Base-by-base conservation (phyloP, 2,797 vertebrate species). In the Gobio occitaniae region DNA sequence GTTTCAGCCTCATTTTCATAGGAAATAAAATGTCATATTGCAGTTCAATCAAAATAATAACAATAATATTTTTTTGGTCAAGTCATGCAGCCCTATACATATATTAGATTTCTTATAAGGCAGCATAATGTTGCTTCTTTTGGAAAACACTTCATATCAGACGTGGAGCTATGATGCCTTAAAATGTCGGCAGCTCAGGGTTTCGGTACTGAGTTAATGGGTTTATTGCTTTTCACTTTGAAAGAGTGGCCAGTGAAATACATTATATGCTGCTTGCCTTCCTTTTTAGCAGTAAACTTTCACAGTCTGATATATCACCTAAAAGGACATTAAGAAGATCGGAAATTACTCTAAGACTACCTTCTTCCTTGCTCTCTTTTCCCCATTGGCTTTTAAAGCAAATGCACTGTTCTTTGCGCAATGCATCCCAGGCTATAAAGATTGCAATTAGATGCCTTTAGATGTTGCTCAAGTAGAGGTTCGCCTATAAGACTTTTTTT, bases 261-360 rank as follows among this genome's bases (percentile, higher is more conserved):
- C 72, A 69, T 82, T 82, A 82, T 69, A 66, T 50, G 29, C 80
- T 6, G 68, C 66, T n/a, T 74, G 72, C 69, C 66, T 72, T 78
- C 44, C 69, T 66, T 70, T 32, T 84, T 65, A 78, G 50, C 83
- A 61, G 8, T 84, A 84, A 84, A 84, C 65, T 70, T 84, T 78
- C 74, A 70, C 41, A 70, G 74, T 78, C 83, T 78, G 75, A 72
- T 79, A 66, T 52, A 84, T 80, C 81, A 81, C 84, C 65, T 82
- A 44, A 76, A 82, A 82, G 61, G 83, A 84, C 68, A 81, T 76
- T 86, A 82, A 75, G 63, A 75, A 44, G 76, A 85, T n/a, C 15
- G 38, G 72, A 74, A 80, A 80, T 86, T 59, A 80, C 71, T 68
- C 70, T 36, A 68, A 75, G 36, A 76, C 47, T 69, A 48, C 59